A percentile compares a stretch with the other conserved stretches of the same genome.
Conservation (phyloP, 1,140 invertebrate genomes). For the Brachionus rotundiformis region DNA sequence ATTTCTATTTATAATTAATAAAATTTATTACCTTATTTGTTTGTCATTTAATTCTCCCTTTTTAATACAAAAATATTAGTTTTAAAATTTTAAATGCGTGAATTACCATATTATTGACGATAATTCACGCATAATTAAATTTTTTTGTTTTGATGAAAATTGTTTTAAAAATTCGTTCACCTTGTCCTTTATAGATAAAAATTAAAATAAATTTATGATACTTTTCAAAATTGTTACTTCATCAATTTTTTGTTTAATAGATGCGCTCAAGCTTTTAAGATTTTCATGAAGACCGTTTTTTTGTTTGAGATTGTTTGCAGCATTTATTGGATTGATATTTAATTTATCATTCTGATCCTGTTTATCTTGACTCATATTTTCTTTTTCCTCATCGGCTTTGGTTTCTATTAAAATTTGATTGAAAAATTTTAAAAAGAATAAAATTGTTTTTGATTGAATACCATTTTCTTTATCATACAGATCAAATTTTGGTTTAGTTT, state of each 20-base stretch:
- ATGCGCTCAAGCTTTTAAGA: conserved; percentile 33
- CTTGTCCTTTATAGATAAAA: neutral
- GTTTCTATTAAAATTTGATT: neutral
- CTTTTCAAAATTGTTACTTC: conserved; percentile 6
- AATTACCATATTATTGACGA: neutral
- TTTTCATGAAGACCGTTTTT: conserved; percentile 45
- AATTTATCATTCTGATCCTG: neutral
- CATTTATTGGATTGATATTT: too few species aligned
- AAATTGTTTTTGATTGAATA: neutral
- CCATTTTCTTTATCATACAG: neutral
- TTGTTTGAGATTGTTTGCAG: neutral
- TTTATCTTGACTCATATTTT: neutral
- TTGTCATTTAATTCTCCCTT: conserved; percentile 6
- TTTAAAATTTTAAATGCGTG: conserved; percentile 2
- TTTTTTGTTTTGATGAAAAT: conserved; percentile 15
- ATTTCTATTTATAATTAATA: too few species aligned
- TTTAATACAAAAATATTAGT: neutral
- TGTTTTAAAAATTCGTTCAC: conserved; percentile 3
- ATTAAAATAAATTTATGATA: too few species aligned
- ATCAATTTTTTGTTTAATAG: conserved; percentile 35
- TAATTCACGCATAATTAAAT: conserved; percentile 39
- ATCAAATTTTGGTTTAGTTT: conserved; percentile 7
- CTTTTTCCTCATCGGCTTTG: neutral
- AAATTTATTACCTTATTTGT: conserved; percentile 27
- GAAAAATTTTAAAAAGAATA: neutral